A percentile compares a stretch with the other conserved stretches of the same genome.
Evolutionary conservation across 2,113 vertebrate species (phyloP).

Genomic region (Zosterops pallidus): DNA sequence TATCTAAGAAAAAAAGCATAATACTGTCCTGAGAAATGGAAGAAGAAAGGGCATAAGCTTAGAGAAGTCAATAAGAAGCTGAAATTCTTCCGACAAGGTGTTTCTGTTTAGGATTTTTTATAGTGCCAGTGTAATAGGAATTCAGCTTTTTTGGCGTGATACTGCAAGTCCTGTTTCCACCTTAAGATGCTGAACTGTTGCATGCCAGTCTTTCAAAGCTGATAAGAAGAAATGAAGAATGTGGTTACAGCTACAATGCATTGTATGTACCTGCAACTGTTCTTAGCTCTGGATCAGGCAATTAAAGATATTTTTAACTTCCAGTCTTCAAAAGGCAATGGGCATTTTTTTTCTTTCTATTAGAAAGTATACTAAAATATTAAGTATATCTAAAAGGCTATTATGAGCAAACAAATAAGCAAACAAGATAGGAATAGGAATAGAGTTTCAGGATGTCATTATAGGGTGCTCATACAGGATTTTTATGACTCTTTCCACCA

Average conservation of each 20-base stretch:
- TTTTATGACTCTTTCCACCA: background rate
- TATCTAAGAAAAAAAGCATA: background rate
- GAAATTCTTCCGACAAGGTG: background rate
- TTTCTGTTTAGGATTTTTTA: background rate
- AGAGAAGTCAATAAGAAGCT: background rate
- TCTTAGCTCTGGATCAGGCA: background rate
- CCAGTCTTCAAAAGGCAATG: background rate
- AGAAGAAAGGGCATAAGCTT: background rate
- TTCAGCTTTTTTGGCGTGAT: background rate
- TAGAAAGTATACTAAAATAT: background rate
- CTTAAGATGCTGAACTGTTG: background rate
- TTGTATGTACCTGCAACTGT: background rate
- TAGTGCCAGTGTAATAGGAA: background rate
- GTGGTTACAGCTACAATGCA: background rate
- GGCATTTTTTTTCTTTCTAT: background rate
- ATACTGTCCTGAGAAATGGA: background rate
- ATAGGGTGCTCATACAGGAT: background rate
- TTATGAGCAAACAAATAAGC: background rate
- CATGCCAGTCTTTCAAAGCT: background rate
- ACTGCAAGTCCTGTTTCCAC: background rate
- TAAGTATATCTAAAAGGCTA: background rate
- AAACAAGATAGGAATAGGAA: background rate
- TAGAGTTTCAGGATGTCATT: background rate
- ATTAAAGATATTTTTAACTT: slow-evolving; percentile 20
- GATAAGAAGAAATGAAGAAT: background rate